Base-by-base conservation (phyloP, 2,888 invertebrate species). In the Andrena flavipes region DNA sequence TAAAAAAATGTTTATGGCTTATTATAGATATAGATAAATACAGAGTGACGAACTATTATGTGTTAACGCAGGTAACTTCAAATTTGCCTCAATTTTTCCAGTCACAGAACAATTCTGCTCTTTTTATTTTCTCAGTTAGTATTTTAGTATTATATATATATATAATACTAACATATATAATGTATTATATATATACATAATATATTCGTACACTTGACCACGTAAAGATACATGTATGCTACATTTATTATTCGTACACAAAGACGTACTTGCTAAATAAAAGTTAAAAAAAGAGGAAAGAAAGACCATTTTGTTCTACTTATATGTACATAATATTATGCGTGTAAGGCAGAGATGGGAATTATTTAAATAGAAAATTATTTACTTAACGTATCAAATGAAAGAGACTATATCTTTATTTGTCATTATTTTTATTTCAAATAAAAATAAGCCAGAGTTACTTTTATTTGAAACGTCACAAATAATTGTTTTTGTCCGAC, bases 241-340 rank as follows among this genome's bases (percentile, higher is more conserved):
- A 90, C 87, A 88, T 91, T 90, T 90, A 92, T 91, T 90, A 92
- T 91, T 90, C 87, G 85, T 90, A 90, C 89, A 88, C 87, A 80
- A 88, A 86, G 75, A 89, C 81, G 79, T 89, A 88, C 92, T 91
- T 92, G 88, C 90, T 90, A 91, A 92, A 92, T 92, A 91, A 91
- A 91, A 86, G 85, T 87, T 88, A 79, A 78, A 84, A 78, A 84
- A 89, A 84, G 75, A 54, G 20, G 49, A 56, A 26, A n/a, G 68
- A 79, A 35, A 63, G 26, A 67, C 29, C 7, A 49, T 20, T 59
- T 20, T 64, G 49, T 72, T 30, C 23, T 68, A 42, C 6, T 42
- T 2, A 13, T 35, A 10, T 23, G 1, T 42, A 42, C 13, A 42
- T 42, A 35, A 42, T 42, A 35, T 35, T 2, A 13, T 42, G 3